Conservation (phyloP, 2,113 vertebrate species). For the Serinus canaria region DNA sequence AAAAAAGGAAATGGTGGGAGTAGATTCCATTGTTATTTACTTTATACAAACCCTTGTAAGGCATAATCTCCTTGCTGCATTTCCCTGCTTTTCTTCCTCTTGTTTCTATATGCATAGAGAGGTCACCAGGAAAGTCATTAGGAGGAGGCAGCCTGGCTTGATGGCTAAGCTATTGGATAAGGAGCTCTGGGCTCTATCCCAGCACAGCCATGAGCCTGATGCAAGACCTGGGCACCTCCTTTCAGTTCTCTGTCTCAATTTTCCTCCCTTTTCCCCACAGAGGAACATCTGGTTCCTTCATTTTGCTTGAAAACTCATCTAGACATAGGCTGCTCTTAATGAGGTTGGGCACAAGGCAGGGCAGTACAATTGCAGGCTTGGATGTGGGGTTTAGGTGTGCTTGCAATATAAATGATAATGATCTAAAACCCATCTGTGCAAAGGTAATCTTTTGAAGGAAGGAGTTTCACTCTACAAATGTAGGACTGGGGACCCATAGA, state of each 20-base stretch:
- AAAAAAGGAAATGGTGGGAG: neutral
- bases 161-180: neutral
- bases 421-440: slow-evolving; percentile 12
- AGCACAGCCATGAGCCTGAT: neutral
- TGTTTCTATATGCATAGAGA: neutral
- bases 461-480: neutral
- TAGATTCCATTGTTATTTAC: neutral
- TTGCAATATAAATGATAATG: neutral
- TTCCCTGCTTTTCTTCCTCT: neutral
- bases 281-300: neutral
- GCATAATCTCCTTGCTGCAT: neutral
- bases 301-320: slow-evolving; percentile 24
- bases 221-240: neutral
- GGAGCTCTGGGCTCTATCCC: neutral
- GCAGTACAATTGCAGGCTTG: neutral
- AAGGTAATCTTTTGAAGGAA: neutral
- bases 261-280: neutral
- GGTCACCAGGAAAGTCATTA: neutral
- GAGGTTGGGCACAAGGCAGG: neutral
- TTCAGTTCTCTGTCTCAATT: neutral
- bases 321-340: neutral
- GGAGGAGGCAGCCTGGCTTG: neutral
- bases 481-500: neutral
- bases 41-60: neutral
- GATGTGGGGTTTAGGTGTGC: neutral